Conservation (phyloP, 2,113 vertebrate species). For the Emydura subglobosa region DNA sequence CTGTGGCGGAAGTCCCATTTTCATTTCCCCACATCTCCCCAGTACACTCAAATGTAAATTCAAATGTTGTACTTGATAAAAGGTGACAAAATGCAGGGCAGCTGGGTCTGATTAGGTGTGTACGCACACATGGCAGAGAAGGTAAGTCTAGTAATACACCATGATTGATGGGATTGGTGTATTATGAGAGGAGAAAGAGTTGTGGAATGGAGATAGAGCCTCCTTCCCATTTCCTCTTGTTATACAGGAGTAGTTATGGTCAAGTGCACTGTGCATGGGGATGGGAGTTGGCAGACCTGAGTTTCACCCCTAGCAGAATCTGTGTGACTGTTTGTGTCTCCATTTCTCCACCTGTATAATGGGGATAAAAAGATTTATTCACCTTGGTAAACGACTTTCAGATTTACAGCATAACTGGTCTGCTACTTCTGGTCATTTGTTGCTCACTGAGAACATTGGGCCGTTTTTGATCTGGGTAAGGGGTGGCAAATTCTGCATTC, state of each 20-base stretch:
- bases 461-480: not conserved
- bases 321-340: not conserved
- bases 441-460: not conserved
- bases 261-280: not conserved
- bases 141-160: not conserved
- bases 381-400: not conserved
- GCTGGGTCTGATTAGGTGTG: not conserved
- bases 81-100: not conserved
- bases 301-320: not conserved
- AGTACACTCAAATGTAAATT: not conserved
- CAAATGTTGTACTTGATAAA: not conserved
- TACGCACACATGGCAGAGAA: not conserved
- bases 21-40: not conserved
- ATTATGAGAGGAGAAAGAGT: not conserved
- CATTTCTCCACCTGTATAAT: not conserved
- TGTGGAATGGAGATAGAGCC: not conserved
- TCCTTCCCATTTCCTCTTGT: not conserved
- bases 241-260: not conserved
- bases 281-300: not conserved
- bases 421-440: not conserved
- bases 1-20: not conserved
- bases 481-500: not conserved
- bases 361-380: not conserved
- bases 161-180: not conserved
- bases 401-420: not conserved